Conservation (phyloP, 2,113 vertebrate species). For the Narcine bancroftii region DNA sequence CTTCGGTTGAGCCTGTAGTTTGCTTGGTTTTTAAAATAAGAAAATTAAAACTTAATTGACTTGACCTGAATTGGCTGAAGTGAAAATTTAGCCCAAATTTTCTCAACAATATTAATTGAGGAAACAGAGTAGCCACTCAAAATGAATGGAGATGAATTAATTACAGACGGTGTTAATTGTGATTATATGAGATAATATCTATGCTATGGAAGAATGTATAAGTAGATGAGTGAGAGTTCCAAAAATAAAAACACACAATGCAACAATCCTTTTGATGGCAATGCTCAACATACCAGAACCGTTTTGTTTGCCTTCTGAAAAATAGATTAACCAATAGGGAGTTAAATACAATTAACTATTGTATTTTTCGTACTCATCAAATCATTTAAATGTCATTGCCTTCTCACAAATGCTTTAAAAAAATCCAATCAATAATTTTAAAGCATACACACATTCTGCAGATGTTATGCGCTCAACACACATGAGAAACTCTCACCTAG, state of each 20-base stretch:
- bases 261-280: conserved; percentile 30
- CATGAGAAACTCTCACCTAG: conserved; percentile 13
- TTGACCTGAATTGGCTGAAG: not conserved
- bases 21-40: not conserved
- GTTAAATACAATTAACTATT: conserved; percentile 27
- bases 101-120: conserved; percentile 15
- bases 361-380: conserved; percentile 29
- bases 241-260: conserved; percentile 25
- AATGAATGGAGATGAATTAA: conserved; percentile 29
- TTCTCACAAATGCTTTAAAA: conserved; percentile 28
- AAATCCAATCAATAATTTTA: not conserved
- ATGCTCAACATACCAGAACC: conserved; percentile 35
- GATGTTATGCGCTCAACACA: not conserved
- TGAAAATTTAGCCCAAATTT: conserved; percentile 20
- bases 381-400: conserved; percentile 16
- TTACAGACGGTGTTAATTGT: conserved; percentile 22
- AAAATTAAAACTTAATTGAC: not conserved
- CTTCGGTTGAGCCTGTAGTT: not conserved
- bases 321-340: conserved; percentile 35
- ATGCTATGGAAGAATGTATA: not conserved
- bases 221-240: conserved; percentile 29
- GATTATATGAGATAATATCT: not conserved
- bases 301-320: conserved; percentile 36
- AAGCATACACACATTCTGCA: not conserved
- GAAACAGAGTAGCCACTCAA: not conserved